A percentile compares a stretch with the other conserved stretches of the same genome.
Conservation (phyloP, 2,797 vertebrate species). For the Dallia pectoralis region DNA sequence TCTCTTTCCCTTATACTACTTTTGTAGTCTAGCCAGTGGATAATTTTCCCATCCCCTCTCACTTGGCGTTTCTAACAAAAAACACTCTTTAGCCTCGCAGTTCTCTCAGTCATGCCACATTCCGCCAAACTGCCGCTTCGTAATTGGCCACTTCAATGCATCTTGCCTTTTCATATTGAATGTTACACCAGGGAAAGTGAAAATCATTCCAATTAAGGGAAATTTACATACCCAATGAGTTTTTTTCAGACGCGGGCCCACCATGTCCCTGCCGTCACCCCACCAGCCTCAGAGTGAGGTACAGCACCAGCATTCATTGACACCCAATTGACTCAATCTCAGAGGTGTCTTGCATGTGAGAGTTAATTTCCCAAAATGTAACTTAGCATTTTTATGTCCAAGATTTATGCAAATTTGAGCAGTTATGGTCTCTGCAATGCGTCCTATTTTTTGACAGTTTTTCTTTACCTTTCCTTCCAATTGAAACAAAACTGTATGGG, state of each 20-base stretch:
- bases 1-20: slow-evolving; percentile 10
- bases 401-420: slow-evolving; percentile 76
- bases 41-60: slow-evolving; percentile 19
- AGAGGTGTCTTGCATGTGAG: slow-evolving; percentile 71
- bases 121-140: slow-evolving; percentile 26
- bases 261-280: slow-evolving; percentile 23
- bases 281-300: slow-evolving; percentile 24
- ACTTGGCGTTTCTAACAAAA: slow-evolving; percentile 38
- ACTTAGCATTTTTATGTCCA: slow-evolving; percentile 72
- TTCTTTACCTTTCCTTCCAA: neutral
- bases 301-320: slow-evolving; percentile 45
- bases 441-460: slow-evolving; percentile 37
- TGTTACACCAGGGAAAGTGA: slow-evolving; percentile 54
- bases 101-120: slow-evolving; percentile 41
- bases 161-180: slow-evolving; percentile 58
- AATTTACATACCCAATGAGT: slow-evolving; percentile 66
- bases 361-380: slow-evolving; percentile 80
- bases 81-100: slow-evolving; percentile 12
- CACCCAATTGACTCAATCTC: slow-evolving; percentile 65
- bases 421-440: slow-evolving; percentile 61
- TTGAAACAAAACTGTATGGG: slow-evolving; percentile 55
- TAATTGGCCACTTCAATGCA: slow-evolving; percentile 47
- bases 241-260: slow-evolving; percentile 48
- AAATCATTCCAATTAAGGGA: slow-evolving; percentile 64
- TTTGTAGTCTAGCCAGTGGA: slow-evolving; percentile 23